Percentiles rank a stretch among this genome's conserved stretches.
Evolutionary conservation across 2,113 vertebrate genomes (phyloP).

Genomic region (Lagopus leucura): DNA sequence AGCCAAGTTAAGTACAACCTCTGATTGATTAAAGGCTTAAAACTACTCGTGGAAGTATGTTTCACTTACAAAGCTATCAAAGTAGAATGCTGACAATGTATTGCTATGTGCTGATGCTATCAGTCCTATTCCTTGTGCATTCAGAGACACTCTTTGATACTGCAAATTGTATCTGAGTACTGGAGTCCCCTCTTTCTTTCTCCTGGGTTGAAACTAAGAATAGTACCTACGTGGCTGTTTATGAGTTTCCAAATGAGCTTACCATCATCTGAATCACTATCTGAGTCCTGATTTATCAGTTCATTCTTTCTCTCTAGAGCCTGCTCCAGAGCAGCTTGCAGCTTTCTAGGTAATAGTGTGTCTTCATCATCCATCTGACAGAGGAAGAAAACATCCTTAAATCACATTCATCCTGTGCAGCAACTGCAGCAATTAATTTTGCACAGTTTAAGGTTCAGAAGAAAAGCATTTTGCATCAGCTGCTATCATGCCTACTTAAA

Average conservation of each 20-base stretch:
- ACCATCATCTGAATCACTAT: constrained; percentile 99
- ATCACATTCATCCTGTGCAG: neutral
- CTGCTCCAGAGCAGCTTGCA: constrained; percentile 97
- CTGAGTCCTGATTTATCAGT: constrained; percentile 95
- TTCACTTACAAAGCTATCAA: neutral
- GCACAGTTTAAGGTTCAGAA: constrained; percentile 1
- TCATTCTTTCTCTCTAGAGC: constrained; percentile 95
- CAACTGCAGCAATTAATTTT: neutral
- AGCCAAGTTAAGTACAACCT: neutral
- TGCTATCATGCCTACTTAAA: neutral
- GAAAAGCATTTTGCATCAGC: neutral
- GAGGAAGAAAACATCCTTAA: neutral
- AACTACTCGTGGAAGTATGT: neutral
- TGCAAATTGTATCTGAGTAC: neutral
- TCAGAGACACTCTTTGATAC: neutral
- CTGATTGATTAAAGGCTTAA: neutral
- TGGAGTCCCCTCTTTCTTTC: neutral
- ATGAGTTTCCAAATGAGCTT: constrained; percentile 56
- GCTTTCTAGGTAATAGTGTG: constrained; percentile 93
- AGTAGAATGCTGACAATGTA: neutral
- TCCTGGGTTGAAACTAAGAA: neutral
- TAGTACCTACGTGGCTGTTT: neutral
- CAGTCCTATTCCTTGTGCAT: neutral
- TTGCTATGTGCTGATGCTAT: neutral
- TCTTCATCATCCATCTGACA: constrained; percentile 98